Conservation (phyloP, 2,113 vertebrate genomes). For the Chaetops frenatus region DNA sequence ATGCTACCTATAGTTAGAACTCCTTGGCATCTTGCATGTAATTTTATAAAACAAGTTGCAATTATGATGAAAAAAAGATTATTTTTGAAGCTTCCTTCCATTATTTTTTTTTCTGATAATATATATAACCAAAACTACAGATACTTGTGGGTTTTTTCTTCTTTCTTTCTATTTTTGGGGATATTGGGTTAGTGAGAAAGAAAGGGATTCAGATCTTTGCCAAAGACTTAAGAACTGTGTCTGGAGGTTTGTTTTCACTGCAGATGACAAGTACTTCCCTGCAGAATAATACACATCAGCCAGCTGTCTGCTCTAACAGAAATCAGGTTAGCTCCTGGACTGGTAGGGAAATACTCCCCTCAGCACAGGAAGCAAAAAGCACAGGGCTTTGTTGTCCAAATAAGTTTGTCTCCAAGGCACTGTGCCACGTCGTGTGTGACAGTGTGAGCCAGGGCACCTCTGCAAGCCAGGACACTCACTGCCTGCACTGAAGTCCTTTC, state of each 20-base stretch:
- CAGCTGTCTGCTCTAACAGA: not conserved
- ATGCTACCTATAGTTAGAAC: not conserved
- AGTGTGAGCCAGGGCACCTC: not conserved
- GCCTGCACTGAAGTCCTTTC: not conserved
- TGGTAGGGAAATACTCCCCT: not conserved
- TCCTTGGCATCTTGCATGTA: not conserved
- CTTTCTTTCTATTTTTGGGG: not conserved
- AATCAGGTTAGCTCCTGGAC: not conserved
- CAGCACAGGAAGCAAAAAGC: not conserved
- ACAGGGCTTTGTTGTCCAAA: not conserved
- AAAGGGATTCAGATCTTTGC: not conserved
- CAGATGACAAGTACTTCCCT: not conserved
- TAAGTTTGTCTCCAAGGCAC: not conserved
- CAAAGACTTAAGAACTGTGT: not conserved
- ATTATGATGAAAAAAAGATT: not conserved
- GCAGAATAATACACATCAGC: not conserved
- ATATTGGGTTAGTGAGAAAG: not conserved
- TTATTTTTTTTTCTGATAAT: not conserved
- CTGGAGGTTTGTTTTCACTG: not conserved
- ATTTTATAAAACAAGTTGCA: not conserved
- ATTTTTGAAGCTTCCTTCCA: not conserved
- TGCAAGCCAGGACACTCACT: not conserved
- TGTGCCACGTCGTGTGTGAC: fast-evolving
- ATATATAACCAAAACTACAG: not conserved
- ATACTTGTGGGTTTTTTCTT: not conserved